Evolutionary conservation across 2,797 vertebrate species (phyloP).

Genomic region (Leptodactylus fallax): DNA sequence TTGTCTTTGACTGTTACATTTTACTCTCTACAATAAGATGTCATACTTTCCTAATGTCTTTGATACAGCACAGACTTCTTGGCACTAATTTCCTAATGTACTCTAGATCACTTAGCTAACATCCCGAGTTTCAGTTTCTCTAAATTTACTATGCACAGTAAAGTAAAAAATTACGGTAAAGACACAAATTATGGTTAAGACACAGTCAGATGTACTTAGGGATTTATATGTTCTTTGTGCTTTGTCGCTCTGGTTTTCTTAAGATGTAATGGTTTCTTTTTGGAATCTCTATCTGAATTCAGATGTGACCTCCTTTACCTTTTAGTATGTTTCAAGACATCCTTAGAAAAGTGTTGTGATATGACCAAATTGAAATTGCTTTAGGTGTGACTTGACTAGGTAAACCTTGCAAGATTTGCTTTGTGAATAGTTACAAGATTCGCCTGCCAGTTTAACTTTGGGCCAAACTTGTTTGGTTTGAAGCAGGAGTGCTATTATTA

Average conservation of each 20-base stretch:
- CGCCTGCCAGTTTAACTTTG: too few species aligned
- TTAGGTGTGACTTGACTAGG: too few species aligned
- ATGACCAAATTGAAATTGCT: too few species aligned
- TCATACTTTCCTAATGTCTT: constrained; percentile 33
- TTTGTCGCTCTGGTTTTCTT: not conserved
- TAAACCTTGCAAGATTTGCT: too few species aligned
- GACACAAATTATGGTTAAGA: not conserved
- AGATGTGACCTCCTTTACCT: too few species aligned
- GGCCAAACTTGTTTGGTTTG: too few species aligned
- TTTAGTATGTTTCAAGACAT: too few species aligned
- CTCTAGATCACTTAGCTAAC: constrained; percentile 40
- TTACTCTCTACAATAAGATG: constrained; percentile 38
- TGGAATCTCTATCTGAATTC: too few species aligned
- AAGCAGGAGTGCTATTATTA: too few species aligned
- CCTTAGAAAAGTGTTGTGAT: too few species aligned
- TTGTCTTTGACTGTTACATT: constrained; percentile 32
- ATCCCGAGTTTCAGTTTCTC: constrained; percentile 36
- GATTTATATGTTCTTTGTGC: not conserved
- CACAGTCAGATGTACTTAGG: too few species aligned
- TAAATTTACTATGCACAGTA: constrained; percentile 30
- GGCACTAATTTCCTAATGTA: constrained; percentile 42
- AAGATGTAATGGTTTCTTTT: not conserved
- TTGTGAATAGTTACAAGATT: too few species aligned
- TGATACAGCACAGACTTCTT: constrained; percentile 42
- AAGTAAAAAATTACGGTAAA: not conserved